Percentiles rank a stretch among this genome's conserved stretches.
These are phyloP conservation scores for Ormia ochracea DNA, from an alignment of 2,888 invertebrate genomes.

Conservation along the genomic window DNA sequence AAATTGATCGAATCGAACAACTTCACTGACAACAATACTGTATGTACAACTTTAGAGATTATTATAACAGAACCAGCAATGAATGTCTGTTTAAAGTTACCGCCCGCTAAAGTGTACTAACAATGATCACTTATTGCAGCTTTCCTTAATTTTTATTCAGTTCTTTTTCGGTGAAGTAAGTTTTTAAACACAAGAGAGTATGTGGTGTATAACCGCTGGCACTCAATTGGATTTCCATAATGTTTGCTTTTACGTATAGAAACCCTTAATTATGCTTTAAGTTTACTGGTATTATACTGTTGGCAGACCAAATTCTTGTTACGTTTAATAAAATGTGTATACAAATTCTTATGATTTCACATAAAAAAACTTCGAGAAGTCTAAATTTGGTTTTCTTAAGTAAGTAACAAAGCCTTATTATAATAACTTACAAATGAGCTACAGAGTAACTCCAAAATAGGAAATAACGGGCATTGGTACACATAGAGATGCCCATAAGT, in stretches of 20 bases:
- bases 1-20: conserved; percentile 25
- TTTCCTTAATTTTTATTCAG: neutral
- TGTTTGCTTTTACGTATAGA: neutral
- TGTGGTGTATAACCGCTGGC: conserved; percentile 4
- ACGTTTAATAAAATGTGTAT: neutral
- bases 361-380: too few relatives aligned
- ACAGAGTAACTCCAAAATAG: too few relatives aligned
- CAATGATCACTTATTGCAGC: conserved; percentile 2
- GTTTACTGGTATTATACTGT: neutral
- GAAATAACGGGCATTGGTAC: too few relatives aligned
- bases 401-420: too few relatives aligned
- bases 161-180: neutral
- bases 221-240: neutral
- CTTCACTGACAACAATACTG: conserved; percentile 12
- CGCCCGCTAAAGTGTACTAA: conserved; percentile 27
- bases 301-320: neutral
- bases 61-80: neutral
- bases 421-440: too few relatives aligned
- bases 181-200: conserved; percentile 1
- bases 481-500: too few relatives aligned
- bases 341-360: too few relatives aligned
- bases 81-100: conserved; percentile 17
- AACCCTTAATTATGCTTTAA: conserved; percentile 26
- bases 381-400: too few relatives aligned
- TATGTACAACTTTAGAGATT: neutral